Base-by-base conservation (phyloP, 2,888 invertebrate genomes). In the Diplazon laetatorius region DNA sequence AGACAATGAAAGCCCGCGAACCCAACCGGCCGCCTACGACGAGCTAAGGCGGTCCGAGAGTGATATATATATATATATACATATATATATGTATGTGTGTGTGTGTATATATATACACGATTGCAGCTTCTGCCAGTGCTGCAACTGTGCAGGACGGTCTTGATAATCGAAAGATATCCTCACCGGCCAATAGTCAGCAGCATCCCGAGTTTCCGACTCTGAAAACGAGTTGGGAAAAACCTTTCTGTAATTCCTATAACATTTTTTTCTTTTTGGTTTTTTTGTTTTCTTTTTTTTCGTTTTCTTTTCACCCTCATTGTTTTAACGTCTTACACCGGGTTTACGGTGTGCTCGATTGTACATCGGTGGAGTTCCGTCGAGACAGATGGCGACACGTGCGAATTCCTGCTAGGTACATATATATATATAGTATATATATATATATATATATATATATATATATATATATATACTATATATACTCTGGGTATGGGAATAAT, bases 131-230 rank as follows among this genome's bases (percentile, higher is more conserved):
- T 25, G 52, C 65, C 14, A 14, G 22, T 71, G 62, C 70, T 71
- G 62, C 70, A 39, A 70, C 78, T 65, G 85, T 84, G 84, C 82
- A 86, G 30, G 85, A 87, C 84, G 84, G 85, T 89, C 87, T 88
- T 86, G 89, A 89, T 89, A 89, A 89, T 89, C 89, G 88, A 89
- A 89, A 89, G 89, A 89, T 89, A 88, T 85, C 87, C 82, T 78
- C 42, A 76, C 80, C 68, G 83, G 85, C 85, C 85, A 86, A 87
- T 87, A 84, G 84, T 82, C 82, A 44, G 46, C 60, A 65, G 73
- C 72, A 68, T 75, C 66, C 57, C 57, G 35, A 37, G 63, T 60
- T 76, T 55, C 35, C 10, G 62, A 39, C 65, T 37, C 57, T 39
- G 35, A 42, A 30, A 74, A 80, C 75, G 76, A 80, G 71, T 63